Evolutionary conservation across 2,888 invertebrate genomes (phyloP).

Genomic region (Helobdella robusta): DNA sequence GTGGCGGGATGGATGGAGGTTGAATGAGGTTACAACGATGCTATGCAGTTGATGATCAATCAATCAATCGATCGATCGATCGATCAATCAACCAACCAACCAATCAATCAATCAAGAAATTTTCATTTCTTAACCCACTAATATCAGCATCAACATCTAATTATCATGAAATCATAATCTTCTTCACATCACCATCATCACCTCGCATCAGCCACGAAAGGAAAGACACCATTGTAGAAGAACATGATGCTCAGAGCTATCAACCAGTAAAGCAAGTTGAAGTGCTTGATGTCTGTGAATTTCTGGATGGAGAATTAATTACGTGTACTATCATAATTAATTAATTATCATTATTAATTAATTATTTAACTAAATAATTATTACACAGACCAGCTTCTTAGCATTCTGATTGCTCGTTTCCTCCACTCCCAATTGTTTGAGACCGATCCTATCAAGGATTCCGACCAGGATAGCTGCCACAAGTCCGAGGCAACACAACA

Average conservation of each 20-base stretch:
- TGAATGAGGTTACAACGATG: no score
- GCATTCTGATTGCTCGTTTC: slow-evolving; percentile 41
- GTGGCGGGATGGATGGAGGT: slow-evolving; percentile 27
- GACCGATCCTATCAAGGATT: slow-evolving; percentile 44
- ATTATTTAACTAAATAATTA: slow-evolving; percentile 2
- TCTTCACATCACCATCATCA: no score
- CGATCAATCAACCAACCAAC: no score
- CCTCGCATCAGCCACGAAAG: slow-evolving; percentile 52
- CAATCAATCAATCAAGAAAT: no score
- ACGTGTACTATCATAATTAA: background rate
- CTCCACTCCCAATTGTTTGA: slow-evolving; percentile 43
- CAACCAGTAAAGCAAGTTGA: slow-evolving; percentile 47
- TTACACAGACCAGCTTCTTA: slow-evolving; percentile 42
- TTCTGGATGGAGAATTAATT: slow-evolving; percentile 39
- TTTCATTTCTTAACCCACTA: no score
- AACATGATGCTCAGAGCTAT: slow-evolving; percentile 49
- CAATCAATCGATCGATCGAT: no score
- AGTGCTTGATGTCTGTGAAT: slow-evolving; percentile 45
- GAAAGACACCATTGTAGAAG: slow-evolving; percentile 51
- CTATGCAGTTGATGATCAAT: no score
- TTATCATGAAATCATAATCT: no score
- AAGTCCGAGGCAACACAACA: slow-evolving; percentile 49
- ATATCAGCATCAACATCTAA: no score
- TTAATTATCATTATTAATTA: background rate
- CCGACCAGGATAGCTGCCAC: slow-evolving; percentile 47